A percentile compares a stretch with the other conserved stretches of the same genome.
These are phyloP conservation scores for Leptosomus discolor DNA, from an alignment of 2,113 vertebrate genomes.

Conservation along the genomic window DNA sequence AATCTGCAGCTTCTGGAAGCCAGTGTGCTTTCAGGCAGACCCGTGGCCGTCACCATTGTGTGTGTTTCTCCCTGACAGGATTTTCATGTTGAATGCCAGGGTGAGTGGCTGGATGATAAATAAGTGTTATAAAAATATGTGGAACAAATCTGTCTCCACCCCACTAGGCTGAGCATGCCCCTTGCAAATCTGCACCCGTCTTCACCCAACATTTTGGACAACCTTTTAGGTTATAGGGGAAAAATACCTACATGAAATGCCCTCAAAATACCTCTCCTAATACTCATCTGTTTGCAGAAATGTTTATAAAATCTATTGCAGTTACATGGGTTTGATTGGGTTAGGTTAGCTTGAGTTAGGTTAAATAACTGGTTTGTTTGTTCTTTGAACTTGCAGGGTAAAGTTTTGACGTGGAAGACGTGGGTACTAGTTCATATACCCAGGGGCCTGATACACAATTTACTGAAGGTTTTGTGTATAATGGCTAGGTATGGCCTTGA, in stretches of 20 bases:
- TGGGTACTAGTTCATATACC: not conserved
- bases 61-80: not conserved
- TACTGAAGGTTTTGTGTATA: not conserved
- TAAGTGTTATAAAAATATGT: not conserved
- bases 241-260: not conserved
- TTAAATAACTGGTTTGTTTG: not conserved
- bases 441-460: not conserved
- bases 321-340: not conserved
- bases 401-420: not conserved
- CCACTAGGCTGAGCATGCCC: not conserved
- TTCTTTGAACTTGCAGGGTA: not conserved
- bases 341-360: not conserved
- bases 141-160: not conserved
- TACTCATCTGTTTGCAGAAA: not conserved
- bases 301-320: not conserved
- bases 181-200: not conserved
- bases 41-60: not conserved
- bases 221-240: not conserved
- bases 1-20: not conserved
- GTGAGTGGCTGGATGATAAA: not conserved
- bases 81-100: not conserved
- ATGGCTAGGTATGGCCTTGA: not conserved
- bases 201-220: not conserved
- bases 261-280: not conserved
- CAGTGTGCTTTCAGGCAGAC: not conserved